phyloP scores from a whole-genome alignment of 1,140 invertebrate species.

The Sminthurinus signatus region DNA sequence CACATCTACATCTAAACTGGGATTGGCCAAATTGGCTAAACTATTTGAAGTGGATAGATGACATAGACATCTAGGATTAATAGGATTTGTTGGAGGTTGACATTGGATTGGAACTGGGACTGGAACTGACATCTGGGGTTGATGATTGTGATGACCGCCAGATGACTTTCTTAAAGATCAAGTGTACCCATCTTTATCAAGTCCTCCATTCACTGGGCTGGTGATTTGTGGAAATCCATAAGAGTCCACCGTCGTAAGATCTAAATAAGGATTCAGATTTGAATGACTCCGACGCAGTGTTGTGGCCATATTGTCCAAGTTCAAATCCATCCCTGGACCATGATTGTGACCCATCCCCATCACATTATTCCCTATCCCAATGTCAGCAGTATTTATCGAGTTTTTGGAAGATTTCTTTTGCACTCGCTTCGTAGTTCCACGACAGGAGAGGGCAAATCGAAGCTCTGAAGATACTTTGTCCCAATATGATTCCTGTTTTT shows the following conservation, averaged over 20 bases:
- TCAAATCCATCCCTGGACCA: background rate
- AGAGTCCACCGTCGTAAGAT: background rate
- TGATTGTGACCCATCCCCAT: slow-evolving; percentile 18
- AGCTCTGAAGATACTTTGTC: slow-evolving; percentile 52
- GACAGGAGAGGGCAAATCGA: slow-evolving; percentile 59
- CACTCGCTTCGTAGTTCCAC: slow-evolving; percentile 50
- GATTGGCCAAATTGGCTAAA: too few relatives aligned
- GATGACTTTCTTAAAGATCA: slow-evolving; percentile 37
- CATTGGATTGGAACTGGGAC: too few relatives aligned
- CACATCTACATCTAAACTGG: too few relatives aligned
- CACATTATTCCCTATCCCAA: slow-evolving; percentile 6
- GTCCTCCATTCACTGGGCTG: slow-evolving; percentile 21
- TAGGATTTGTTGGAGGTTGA: too few relatives aligned
- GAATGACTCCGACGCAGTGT: background rate
- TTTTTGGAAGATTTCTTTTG: slow-evolving; percentile 24
- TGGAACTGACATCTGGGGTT: too few relatives aligned
- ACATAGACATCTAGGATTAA: too few relatives aligned
- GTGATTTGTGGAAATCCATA: slow-evolving; percentile 26
- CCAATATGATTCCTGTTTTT: slow-evolving; percentile 30
- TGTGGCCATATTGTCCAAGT: background rate
- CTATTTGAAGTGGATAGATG: too few relatives aligned
- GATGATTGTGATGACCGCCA: too few relatives aligned
- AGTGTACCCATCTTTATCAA: slow-evolving; percentile 27
- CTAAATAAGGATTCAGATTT: background rate
- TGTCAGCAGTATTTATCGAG: background rate